Conservation (phyloP, 2,797 vertebrate genomes). For the Clamator glandarius region DNA sequence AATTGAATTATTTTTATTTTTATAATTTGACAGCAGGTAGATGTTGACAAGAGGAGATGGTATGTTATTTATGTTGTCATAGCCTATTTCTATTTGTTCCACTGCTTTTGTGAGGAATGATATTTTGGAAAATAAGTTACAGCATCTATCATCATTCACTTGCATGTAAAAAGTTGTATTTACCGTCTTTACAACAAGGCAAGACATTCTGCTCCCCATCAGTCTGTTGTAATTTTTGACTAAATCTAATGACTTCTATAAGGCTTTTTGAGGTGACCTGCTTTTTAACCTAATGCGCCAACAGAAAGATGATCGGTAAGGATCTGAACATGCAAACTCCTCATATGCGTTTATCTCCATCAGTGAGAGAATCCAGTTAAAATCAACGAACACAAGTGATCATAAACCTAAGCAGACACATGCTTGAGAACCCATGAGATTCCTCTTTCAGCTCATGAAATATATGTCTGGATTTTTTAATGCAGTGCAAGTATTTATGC, state of each 20-base stretch:
- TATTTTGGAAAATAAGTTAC: constrained; percentile 23
- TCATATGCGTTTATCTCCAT: neutral
- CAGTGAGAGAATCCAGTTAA: neutral
- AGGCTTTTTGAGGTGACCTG: neutral
- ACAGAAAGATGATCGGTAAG: neutral
- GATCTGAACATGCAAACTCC: neutral
- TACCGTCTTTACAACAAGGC: neutral
- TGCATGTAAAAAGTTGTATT: neutral
- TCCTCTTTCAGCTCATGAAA: neutral
- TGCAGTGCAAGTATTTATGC: neutral
- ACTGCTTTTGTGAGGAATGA: constrained; percentile 29
- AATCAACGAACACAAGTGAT: neutral
- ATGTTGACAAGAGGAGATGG: constrained; percentile 23
- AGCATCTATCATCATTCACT: constrained; percentile 36
- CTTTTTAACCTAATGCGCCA: neutral
- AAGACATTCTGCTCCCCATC: neutral
- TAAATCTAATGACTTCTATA: neutral
- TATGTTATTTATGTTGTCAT: constrained; percentile 53
- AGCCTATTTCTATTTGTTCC: constrained; percentile 56
- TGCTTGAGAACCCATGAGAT: neutral
- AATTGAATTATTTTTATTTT: constrained; percentile 51
- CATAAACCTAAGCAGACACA: neutral
- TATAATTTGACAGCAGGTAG: constrained; percentile 49
- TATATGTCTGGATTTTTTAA: neutral
- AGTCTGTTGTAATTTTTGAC: neutral